phyloP scores from a whole-genome alignment of 1,140 invertebrate species.

The Pogonognathellus flavescens region DNA sequence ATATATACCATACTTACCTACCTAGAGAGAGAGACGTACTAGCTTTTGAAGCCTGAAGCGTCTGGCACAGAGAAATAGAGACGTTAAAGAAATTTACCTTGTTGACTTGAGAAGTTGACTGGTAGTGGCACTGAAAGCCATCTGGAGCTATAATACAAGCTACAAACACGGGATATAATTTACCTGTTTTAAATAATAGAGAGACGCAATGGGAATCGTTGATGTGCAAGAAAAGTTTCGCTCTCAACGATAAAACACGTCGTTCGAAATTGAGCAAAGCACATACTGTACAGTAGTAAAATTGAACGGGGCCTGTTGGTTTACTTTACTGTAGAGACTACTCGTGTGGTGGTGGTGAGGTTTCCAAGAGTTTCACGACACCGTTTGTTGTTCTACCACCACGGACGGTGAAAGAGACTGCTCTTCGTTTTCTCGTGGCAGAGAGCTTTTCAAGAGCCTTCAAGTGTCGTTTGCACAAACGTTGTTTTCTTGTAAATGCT shows the following conservation, averaged over 20 bases:
- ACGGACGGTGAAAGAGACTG: neutral
- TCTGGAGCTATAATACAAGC: too few relatives aligned
- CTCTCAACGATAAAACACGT: slow-evolving; percentile 37
- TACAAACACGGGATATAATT: too few relatives aligned
- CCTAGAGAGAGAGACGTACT: too few relatives aligned
- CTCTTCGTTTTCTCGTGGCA: neutral
- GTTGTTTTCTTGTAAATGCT: slow-evolving; percentile 40
- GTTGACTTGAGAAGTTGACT: too few relatives aligned
- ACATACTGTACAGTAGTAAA: neutral
- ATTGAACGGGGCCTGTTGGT: too few relatives aligned
- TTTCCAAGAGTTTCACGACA: neutral
- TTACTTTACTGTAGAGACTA: too few relatives aligned
- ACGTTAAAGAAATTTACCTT: too few relatives aligned
- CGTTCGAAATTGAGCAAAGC: slow-evolving; percentile 31
- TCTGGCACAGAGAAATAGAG: too few relatives aligned
- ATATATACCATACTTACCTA: too few relatives aligned
- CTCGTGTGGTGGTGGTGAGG: neutral
- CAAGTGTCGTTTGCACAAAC: slow-evolving; percentile 48
- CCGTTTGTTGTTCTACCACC: slow-evolving; percentile 19
- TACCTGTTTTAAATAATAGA: slow-evolving; percentile 35
- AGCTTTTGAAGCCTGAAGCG: too few relatives aligned
- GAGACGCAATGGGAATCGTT: slow-evolving; percentile 47
- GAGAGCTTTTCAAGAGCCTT: slow-evolving; percentile 44
- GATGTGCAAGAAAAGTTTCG: slow-evolving; percentile 34
- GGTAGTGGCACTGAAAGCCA: too few relatives aligned